phyloP scores from a whole-genome alignment of 1,140 invertebrate species.

The Formica selysi region DNA sequence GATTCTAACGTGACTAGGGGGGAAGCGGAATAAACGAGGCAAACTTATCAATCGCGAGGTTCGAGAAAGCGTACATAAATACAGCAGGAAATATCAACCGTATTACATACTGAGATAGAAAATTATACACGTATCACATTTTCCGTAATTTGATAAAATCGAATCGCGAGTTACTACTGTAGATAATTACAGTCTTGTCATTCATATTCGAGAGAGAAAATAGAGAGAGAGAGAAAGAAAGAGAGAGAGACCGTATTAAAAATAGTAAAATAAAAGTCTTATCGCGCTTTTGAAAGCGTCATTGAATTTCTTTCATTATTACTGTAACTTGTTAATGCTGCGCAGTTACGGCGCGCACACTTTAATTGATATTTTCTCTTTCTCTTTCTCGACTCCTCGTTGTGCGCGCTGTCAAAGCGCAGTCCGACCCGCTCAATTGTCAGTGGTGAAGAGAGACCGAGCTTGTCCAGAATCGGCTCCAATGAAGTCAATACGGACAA shows the following conservation, averaged over 20 bases:
- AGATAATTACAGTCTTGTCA: background rate
- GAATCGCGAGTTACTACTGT: background rate
- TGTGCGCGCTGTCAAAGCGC: slow-evolving; percentile 58
- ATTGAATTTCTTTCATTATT: slow-evolving; percentile 10
- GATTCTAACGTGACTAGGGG: slow-evolving; percentile 32
- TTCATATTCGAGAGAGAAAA: background rate
- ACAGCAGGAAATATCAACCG: slow-evolving; percentile 10
- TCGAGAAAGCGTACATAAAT: slow-evolving; percentile 26
- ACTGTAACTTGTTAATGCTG: background rate
- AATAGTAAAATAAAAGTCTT: background rate
- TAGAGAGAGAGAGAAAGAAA: too few relatives aligned
- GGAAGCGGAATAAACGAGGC: slow-evolving; percentile 15
- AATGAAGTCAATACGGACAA: slow-evolving; percentile 79
- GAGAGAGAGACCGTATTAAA: background rate
- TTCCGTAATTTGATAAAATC: slow-evolving; percentile 4
- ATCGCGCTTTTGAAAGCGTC: background rate
- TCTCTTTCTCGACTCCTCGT: slow-evolving; percentile 66
- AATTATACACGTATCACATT: background rate
- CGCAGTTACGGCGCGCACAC: slow-evolving; percentile 41
- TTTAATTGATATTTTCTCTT: slow-evolving; percentile 52
- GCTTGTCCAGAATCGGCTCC: slow-evolving; percentile 73
- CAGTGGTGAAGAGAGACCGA: slow-evolving; percentile 43
- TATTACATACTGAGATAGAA: slow-evolving; percentile 10
- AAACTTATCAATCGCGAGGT: slow-evolving; percentile 40
- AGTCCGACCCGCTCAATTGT: slow-evolving; percentile 65